Evolutionary conservation across 2,797 vertebrate genomes (phyloP).

Genomic region (Podarcis lilfordi): DNA sequence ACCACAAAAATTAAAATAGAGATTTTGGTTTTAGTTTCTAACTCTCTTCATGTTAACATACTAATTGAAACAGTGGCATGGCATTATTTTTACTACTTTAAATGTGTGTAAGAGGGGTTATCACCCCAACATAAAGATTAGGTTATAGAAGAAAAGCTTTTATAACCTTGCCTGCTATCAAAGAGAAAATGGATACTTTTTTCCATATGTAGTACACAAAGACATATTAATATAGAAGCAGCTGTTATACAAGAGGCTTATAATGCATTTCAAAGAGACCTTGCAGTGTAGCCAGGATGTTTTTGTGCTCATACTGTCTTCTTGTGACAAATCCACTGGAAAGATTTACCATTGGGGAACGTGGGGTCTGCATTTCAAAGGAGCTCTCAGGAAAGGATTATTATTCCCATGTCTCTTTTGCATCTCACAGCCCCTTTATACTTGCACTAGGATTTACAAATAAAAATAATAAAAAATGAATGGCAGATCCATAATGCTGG

Average conservation of each 20-base stretch:
- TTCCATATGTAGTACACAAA: conserved; percentile 36
- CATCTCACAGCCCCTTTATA: conserved; percentile 56
- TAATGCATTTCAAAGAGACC: conserved; percentile 43
- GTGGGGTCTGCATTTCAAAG: conserved; percentile 65
- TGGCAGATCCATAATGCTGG: conserved; percentile 45
- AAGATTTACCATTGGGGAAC: conserved; percentile 62
- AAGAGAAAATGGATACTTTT: conserved; percentile 48
- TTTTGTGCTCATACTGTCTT: not conserved
- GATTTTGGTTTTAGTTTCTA: conserved; percentile 17
- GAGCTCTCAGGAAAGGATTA: conserved; percentile 65
- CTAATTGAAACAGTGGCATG: conserved; percentile 2
- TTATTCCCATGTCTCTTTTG: conserved; percentile 63
- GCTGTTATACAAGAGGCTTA: conserved; percentile 51
- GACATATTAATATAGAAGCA: conserved; percentile 37
- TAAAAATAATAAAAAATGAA: conserved; percentile 49
- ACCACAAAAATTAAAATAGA: conserved; percentile 16
- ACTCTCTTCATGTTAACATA: not conserved
- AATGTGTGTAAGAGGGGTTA: conserved; percentile 1
- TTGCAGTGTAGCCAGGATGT: conserved; percentile 43
- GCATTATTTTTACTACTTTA: not conserved
- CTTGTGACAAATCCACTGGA: conserved; percentile 65
- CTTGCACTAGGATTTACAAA: conserved; percentile 61
- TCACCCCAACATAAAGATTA: conserved; percentile 11
- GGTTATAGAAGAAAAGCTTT: conserved; percentile 40
- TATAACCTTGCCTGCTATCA: conserved; percentile 47